These are phyloP conservation scores for Pimpla rufipes DNA, from an alignment of 2,888 invertebrate genomes.

Conservation along the genomic window DNA sequence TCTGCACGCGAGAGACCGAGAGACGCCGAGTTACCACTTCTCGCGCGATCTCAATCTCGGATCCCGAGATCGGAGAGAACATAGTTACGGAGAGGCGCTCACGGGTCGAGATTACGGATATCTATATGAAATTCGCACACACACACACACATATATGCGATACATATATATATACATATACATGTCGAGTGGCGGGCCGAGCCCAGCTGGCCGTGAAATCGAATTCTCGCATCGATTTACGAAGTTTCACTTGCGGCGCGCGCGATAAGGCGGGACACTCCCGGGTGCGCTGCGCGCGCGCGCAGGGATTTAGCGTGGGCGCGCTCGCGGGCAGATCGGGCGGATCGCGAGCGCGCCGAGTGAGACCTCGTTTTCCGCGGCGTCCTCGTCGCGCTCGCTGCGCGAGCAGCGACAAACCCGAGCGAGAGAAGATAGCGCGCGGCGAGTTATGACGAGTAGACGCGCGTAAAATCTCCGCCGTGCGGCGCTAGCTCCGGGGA, in stretches of 20 bases:
- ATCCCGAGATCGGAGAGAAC: constrained; percentile 61
- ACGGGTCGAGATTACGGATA: background rate
- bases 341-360: constrained; percentile 48
- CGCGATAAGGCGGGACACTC: constrained; percentile 65
- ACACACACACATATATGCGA: constrained; percentile 39
- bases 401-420: constrained; percentile 32
- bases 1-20: constrained; percentile 27
- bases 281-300: constrained; percentile 55
- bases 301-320: constrained; percentile 60
- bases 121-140: background rate
- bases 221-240: constrained; percentile 69
- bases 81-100: constrained; percentile 48
- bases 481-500: constrained; percentile 55
- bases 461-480: constrained; percentile 70
- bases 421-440: constrained; percentile 58
- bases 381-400: constrained; percentile 6
- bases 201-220: constrained; percentile 68
- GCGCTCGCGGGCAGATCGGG: constrained; percentile 51
- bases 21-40: constrained; percentile 38
- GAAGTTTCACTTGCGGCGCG: constrained; percentile 69
- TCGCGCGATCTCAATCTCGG: constrained; percentile 65
- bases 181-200: constrained; percentile 56
- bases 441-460: constrained; percentile 72
- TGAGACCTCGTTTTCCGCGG: constrained; percentile 36
- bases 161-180: background rate